Percentiles rank a stretch among this genome's conserved stretches.
Conservation (phyloP, 2,888 invertebrate species). For the Metopia argyrocephala region DNA sequence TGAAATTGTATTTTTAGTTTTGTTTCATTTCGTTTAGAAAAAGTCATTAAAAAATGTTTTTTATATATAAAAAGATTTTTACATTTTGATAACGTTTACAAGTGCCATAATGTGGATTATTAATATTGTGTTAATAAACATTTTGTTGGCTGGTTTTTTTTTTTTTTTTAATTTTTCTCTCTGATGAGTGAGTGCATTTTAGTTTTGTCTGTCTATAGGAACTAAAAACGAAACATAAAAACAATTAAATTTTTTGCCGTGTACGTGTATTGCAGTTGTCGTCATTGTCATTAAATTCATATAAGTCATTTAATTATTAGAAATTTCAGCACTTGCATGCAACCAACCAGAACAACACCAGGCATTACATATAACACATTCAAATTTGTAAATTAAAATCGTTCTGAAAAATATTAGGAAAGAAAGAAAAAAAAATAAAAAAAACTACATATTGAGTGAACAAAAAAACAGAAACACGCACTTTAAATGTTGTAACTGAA, state of each 20-base stretch:
- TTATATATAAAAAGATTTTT: constrained; percentile 53
- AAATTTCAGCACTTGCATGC: constrained; percentile 65
- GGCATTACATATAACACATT: constrained; percentile 10
- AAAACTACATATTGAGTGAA: constrained; percentile 12
- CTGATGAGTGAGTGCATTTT: constrained; percentile 42
- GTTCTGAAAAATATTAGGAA: neutral
- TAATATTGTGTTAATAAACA: constrained; percentile 64
- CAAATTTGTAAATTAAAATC: neutral
- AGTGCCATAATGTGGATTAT: constrained; percentile 60
- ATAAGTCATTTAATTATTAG: constrained; percentile 65
- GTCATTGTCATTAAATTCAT: constrained; percentile 64
- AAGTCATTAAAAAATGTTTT: neutral
- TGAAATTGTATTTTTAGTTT: constrained; percentile 28
- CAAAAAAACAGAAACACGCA: constrained; percentile 50
- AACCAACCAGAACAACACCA: constrained; percentile 53
- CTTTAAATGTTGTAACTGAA: constrained; percentile 48
- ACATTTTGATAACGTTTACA: constrained; percentile 56
- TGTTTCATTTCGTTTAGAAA: neutral
- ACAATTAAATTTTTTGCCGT: constrained; percentile 42
- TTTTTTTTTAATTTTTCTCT: neutral
- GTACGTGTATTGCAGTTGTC: constrained; percentile 62
- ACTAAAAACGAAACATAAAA: constrained; percentile 38
- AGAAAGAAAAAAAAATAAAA: neutral
- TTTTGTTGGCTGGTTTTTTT: constrained; percentile 44
- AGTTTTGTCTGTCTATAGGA: constrained; percentile 3